These are phyloP conservation scores for Coendou prehensilis DNA, from an alignment of 2,797 vertebrate genomes.

Conservation along the genomic window DNA sequence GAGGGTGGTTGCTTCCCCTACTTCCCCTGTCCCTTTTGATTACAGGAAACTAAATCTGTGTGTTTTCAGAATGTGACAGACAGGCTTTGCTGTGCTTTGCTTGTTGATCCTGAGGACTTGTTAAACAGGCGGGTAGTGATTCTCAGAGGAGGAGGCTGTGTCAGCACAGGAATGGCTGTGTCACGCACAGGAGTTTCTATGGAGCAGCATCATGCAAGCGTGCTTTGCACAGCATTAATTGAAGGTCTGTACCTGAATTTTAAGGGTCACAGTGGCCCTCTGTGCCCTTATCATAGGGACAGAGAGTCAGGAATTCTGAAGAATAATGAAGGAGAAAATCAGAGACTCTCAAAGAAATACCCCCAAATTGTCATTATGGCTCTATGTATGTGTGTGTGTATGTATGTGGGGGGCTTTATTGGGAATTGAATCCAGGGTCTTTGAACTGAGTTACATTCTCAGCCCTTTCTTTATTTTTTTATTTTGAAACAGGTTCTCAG, in stretches of 20 bases:
- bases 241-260: background rate
- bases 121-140: background rate
- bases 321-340: background rate
- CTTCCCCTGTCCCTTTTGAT: background rate
- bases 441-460: background rate
- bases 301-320: background rate
- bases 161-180: background rate
- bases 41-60: background rate
- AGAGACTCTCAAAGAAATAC: background rate
- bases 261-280: background rate
- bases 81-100: constrained; percentile 1
- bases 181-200: background rate
- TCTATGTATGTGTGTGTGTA: background rate
- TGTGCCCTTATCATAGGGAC: background rate
- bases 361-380: background rate
- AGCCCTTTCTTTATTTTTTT: background rate
- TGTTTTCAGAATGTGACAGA: background rate
- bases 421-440: background rate
- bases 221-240: background rate
- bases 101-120: background rate
- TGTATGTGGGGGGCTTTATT: too few species aligned
- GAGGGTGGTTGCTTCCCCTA: background rate
- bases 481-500: background rate
- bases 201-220: background rate
- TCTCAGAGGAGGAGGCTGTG: background rate